Percentiles rank a stretch among this genome's conserved stretches.
These are phyloP conservation scores for Himalopsyche anomala DNA, from an alignment of 2,888 invertebrate genomes.

Conservation along the genomic window DNA sequence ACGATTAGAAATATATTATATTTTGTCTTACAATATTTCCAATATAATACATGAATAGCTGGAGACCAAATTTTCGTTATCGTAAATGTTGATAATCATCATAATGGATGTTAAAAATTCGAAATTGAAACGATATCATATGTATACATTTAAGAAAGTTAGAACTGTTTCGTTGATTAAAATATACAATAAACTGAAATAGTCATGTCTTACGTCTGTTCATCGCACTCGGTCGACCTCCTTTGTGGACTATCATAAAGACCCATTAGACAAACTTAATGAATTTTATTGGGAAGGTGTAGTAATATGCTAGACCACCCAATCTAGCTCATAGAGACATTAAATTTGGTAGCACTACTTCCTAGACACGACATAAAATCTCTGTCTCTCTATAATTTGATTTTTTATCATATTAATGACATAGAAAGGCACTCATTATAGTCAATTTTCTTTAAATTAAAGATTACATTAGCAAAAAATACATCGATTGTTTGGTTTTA, in stretches of 20 bases:
- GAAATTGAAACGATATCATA: too few species aligned
- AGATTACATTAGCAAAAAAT: background rate
- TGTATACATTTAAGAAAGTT: background rate
- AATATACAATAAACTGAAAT: background rate
- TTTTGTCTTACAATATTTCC: too few species aligned
- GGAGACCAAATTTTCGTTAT: too few species aligned
- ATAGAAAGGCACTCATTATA: background rate
- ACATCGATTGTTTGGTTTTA: too few species aligned
- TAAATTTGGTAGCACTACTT: background rate
- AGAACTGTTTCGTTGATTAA: background rate
- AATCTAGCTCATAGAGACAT: conserved; percentile 1
- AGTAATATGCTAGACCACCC: conserved; percentile 29
- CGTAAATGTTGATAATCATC: too few species aligned
- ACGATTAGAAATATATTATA: too few species aligned
- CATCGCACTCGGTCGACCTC: background rate
- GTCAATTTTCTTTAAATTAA: background rate
- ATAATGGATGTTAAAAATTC: too few species aligned
- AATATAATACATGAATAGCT: too few species aligned
- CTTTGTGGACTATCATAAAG: conserved; percentile 29
- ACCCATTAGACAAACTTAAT: conserved; percentile 8
- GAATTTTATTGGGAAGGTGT: conserved; percentile 9
- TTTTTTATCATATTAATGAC: background rate
- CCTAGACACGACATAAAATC: background rate
- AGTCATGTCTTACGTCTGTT: background rate
- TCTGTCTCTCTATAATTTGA: background rate